Evolutionary conservation across 1,140 invertebrate genomes (phyloP).

Genomic region (Brachionus rubens): DNA sequence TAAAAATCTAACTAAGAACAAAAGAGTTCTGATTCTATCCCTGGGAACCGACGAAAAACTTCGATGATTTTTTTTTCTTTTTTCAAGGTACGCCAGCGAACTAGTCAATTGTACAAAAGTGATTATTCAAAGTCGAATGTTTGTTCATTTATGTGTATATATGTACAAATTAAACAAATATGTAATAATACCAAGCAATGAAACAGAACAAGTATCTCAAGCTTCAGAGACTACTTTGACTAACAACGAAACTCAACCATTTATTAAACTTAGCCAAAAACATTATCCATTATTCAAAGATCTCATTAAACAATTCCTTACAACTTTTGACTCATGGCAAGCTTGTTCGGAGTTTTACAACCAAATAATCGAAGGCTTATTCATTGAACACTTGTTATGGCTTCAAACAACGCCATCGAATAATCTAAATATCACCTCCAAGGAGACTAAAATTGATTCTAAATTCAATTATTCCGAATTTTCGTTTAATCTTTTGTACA

Average conservation of each 20-base stretch:
- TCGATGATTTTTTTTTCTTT: background rate
- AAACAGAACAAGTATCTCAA: background rate
- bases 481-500: constrained; percentile 31
- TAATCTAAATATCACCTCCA: constrained; percentile 4
- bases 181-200: background rate
- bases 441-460: background rate
- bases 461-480: constrained; percentile 26
- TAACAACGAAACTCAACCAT: background rate
- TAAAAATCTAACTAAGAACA: too few relatives aligned
- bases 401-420: background rate
- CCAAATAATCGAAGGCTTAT: constrained; percentile 37
- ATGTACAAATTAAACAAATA: constrained; percentile 45
- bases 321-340: constrained; percentile 12
- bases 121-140: constrained; percentile 4
- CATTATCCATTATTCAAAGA: constrained; percentile 32
- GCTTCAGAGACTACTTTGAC: background rate
- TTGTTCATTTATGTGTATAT: constrained; percentile 34
- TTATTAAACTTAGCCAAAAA: constrained; percentile 5
- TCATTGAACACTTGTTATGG: constrained; percentile 43
- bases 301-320: constrained; percentile 36
- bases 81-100: constrained; percentile 24
- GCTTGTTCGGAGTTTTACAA: constrained; percentile 39
- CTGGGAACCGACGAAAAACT: background rate
- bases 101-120: constrained; percentile 8
- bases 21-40: too few relatives aligned